Base-by-base conservation (phyloP, 2,113 vertebrate genomes). In the Platichthys flesus region DNA sequence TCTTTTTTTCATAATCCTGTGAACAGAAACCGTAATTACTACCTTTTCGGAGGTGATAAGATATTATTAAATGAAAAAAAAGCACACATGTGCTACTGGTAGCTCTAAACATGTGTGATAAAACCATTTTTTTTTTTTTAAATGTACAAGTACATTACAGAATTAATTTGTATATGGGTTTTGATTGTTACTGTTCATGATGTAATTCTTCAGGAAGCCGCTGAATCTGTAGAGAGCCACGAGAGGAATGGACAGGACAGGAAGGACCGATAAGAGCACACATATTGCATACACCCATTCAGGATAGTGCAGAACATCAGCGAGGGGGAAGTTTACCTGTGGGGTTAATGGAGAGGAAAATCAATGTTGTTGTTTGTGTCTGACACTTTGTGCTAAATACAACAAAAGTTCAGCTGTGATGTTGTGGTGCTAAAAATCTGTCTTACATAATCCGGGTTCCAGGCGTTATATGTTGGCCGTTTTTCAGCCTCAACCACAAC, bases 381-480 rank as follows among this genome's bases (percentile, higher is more conserved):
- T 42, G 9, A 2, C 2, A 57, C 54, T 10, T 7, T 47, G 13
- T 52, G 14, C 7, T 24, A 62, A 15, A 59, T 68, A 60, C 13
- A 60, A 57, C 18, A 23, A 21, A 69, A 51, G 71, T 12, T 15
- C 40, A 15, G 28, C 9, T 35, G 28, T 47, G 28, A 16, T 65
- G 3, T 26, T 71, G 28, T 7, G 35, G 21, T 37, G 5, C 8
- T 14, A 9, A 37, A 16, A 35, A 45, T 42, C 40, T 5, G 31
- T 28, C 95, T 42, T 94, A 97, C 95, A 0, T 95, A 93, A 78
- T 89, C 81, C 40, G 96, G 95, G 70, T 97, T 92, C 96, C 51
- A 98, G 70, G 94, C 82, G 9, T 71, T 58, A 31, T 96, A 97
- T 31, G 78, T 91, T 3, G 92, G 89, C 0, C 79, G 31, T 13